These are phyloP conservation scores for Limnodromus scolopaceus DNA, from an alignment of 2,797 vertebrate species.

Conservation along the genomic window DNA sequence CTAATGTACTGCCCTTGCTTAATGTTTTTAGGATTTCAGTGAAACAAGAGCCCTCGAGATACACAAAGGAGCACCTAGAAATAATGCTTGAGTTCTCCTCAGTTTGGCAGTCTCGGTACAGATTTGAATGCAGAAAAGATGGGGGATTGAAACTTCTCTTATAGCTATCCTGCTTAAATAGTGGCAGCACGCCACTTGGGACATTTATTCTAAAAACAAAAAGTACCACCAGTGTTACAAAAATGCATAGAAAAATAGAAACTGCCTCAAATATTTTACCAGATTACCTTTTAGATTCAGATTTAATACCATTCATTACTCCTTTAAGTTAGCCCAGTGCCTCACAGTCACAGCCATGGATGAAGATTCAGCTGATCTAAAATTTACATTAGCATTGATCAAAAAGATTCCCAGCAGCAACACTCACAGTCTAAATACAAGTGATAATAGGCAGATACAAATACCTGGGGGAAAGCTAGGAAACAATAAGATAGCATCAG, in stretches of 20 bases:
- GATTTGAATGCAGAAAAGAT: background rate
- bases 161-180: background rate
- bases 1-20: background rate
- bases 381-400: background rate
- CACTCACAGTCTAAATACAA: background rate
- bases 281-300: background rate
- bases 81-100: background rate
- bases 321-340: background rate
- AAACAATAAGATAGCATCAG: background rate
- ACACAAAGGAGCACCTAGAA: background rate
- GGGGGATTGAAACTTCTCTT: background rate
- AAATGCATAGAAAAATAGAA: background rate
- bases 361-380: background rate
- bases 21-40: background rate
- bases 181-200: background rate
- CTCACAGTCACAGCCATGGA: background rate
- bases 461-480: background rate
- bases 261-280: background rate
- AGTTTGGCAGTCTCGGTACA: background rate
- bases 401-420: background rate
- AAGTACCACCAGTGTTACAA: background rate
- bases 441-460: background rate
- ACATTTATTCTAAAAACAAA: background rate
- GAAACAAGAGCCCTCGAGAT: background rate
- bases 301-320: background rate